phyloP scores from a whole-genome alignment of 2,888 invertebrate species.

The Gisinianus flammeolus region DNA sequence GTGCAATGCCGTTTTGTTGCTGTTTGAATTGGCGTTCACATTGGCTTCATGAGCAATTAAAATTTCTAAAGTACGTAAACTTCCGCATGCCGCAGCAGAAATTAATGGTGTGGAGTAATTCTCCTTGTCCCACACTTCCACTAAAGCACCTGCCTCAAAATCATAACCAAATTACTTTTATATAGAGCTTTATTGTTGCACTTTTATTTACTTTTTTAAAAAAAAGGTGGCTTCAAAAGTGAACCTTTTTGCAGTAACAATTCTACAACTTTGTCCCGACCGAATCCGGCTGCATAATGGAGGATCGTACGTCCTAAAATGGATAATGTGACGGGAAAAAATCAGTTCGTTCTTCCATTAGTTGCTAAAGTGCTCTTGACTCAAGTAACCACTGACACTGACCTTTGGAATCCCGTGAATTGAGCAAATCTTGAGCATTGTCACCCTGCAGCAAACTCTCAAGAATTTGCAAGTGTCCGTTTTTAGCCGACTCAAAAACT shows the following conservation, averaged over 20 bases:
- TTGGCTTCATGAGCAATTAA: constrained; percentile 38
- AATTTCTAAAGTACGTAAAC: constrained; percentile 30
- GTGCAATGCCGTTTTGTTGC: constrained; percentile 74
- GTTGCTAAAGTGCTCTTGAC: background rate
- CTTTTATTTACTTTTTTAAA: background rate
- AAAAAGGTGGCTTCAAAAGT: background rate
- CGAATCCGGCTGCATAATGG: constrained; percentile 42
- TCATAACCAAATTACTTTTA: background rate
- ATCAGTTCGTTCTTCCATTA: too few relatives aligned
- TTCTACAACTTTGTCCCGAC: constrained; percentile 38
- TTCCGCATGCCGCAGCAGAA: constrained; percentile 44
- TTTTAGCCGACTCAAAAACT: background rate
- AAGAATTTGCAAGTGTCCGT: background rate
- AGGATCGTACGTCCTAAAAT: constrained; percentile 41
- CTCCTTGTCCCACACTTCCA: constrained; percentile 39
- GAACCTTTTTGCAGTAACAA: constrained; percentile 36
- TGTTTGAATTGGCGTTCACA: constrained; percentile 42
- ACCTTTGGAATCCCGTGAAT: background rate
- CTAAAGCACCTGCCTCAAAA: constrained; percentile 36
- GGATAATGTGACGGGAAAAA: too few relatives aligned
- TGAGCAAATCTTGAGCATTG: too few relatives aligned
- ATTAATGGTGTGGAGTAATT: constrained; percentile 46
- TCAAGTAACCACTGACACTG: background rate
- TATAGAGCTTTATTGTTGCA: background rate
- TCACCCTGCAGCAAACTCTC: too few relatives aligned